Conservation (phyloP, 1,140 invertebrate genomes). For the Drosophila kurseongensis region DNA sequence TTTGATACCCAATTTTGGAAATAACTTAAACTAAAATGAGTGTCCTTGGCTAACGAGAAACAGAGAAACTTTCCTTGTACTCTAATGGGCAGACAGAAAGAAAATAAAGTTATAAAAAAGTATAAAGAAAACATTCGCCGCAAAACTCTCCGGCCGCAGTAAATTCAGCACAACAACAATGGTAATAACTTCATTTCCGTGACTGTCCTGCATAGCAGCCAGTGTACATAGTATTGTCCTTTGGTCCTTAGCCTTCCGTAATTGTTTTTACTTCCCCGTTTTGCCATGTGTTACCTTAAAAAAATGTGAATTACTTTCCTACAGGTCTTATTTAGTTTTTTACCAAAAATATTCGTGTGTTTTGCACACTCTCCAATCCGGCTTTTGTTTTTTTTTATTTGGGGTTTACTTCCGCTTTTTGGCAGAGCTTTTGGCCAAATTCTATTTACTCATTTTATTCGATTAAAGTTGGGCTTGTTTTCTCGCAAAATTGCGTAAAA, state of each 20-base stretch:
- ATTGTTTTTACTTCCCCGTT: slow-evolving; percentile 57
- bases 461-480: slow-evolving; percentile 55
- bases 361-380: slow-evolving; percentile 36
- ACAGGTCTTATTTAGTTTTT: slow-evolving; percentile 25
- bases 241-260: slow-evolving; percentile 46
- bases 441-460: slow-evolving; percentile 75
- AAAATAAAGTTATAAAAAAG: slow-evolving; percentile 15
- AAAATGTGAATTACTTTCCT: slow-evolving; percentile 49
- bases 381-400: slow-evolving; percentile 20
- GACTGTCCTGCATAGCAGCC: slow-evolving; percentile 31
- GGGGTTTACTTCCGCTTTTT: slow-evolving; percentile 31
- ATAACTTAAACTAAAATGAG: background rate
- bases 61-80: background rate
- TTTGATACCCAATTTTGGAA: slow-evolving; percentile 33
- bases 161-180: slow-evolving; percentile 57
- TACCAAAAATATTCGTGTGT: slow-evolving; percentile 46
- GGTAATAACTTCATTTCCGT: slow-evolving; percentile 69
- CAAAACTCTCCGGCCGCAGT: slow-evolving; percentile 41
- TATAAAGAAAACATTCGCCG: slow-evolving; percentile 34
- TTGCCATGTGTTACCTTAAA: slow-evolving; percentile 32
- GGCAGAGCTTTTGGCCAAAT: slow-evolving; percentile 40
- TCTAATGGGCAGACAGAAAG: slow-evolving; percentile 22
- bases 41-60: background rate
- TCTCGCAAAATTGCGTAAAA: slow-evolving; percentile 65
- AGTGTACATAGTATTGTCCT: slow-evolving; percentile 40